A percentile compares a stretch with the other conserved stretches of the same genome.
These are phyloP conservation scores for Drosophila teissieri DNA, from an alignment of 1,140 invertebrate genomes.

Conservation along the genomic window DNA sequence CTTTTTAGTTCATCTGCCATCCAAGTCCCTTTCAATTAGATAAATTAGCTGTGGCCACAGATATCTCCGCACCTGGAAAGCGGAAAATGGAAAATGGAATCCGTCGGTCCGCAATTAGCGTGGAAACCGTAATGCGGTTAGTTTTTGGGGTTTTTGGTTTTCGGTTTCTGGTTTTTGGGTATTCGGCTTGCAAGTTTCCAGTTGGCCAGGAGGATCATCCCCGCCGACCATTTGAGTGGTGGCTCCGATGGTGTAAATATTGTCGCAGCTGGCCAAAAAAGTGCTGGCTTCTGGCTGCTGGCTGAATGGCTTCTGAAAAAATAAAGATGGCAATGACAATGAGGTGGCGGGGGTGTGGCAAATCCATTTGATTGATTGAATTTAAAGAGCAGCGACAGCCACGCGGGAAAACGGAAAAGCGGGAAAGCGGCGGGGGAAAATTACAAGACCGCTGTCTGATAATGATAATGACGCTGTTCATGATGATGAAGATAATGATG, in stretches of 20 bases:
- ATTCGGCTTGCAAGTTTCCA: neutral
- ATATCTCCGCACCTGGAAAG: constrained; percentile 26
- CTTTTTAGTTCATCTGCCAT: constrained; percentile 37
- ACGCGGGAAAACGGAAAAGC: neutral
- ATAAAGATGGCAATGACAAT: constrained; percentile 45
- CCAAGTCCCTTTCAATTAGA: constrained; percentile 53
- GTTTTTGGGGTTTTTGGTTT: constrained; percentile 21
- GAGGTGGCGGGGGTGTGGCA: constrained; percentile 12
- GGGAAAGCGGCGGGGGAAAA: constrained; percentile 4
- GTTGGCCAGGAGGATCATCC: constrained; percentile 10
- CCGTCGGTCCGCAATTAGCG: constrained; percentile 66
- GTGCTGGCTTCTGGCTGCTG: too few species aligned
- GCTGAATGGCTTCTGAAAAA: constrained; percentile 13
- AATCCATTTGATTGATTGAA: constrained; percentile 79
- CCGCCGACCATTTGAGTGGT: neutral
- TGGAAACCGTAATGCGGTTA: constrained; percentile 57
- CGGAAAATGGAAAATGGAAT: constrained; percentile 5
- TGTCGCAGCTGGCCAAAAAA: constrained; percentile 40
- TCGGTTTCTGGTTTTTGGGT: neutral
- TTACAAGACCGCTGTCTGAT: constrained; percentile 15
- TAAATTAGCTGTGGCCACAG: constrained; percentile 39
- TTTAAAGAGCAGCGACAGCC: constrained; percentile 55
- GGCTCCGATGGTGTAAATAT: constrained; percentile 43
- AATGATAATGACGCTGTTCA: neutral
- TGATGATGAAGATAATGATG: neutral